Base-by-base conservation (phyloP, 2,113 vertebrate genomes). In the Burhinus oedicnemus region DNA sequence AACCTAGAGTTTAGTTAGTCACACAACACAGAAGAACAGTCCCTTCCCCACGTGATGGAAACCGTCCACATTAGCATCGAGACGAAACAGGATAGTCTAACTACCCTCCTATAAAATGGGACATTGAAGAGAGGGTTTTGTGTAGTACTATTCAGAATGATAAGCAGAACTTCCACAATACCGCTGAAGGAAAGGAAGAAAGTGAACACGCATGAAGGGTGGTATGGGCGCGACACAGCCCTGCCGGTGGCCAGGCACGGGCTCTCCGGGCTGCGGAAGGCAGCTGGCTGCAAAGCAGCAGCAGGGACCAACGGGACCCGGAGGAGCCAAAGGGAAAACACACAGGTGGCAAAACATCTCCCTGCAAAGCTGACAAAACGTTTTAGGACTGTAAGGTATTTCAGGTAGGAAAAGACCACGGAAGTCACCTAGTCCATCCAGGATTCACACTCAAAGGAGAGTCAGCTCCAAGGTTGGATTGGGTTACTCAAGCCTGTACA, bases 221-320 rank as follows among this genome's bases (percentile, higher is more conserved):
- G 6, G 74, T 36, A 45, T 7, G 15, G 45, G 45, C 40, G 42
- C 0, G 0, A 45, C 30, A 4, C n/a, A 47, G 82, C 30, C 12
- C 13, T 52, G 27, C 62, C 5, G 3, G 15, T 4, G 8, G 40
- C 26, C 47, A 57, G 68, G 58, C 72, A 66, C 40, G 32, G 36
- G 30, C n/a, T 70, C 62, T 62, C 22, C 1, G 2, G 40, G 19
- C 83, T 82, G 45, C 45, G 7, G 47, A 19, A 45, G 45, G 45
- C 14, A 17, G 16, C 45, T 45, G 40, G 19, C 83, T 78, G 21
- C 57, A 90, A 61, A 83, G 49, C 54, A 70, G 54, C 57, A 70
- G 51, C 36, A 54, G 44, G 40, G 34, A 47, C 44, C 8, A 68
- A 12, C 6, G 25, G 34, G 12, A 80, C 18, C 80, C 1, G 0